phyloP scores from a whole-genome alignment of 2,113 vertebrate genomes.

The Melospiza melodia region DNA sequence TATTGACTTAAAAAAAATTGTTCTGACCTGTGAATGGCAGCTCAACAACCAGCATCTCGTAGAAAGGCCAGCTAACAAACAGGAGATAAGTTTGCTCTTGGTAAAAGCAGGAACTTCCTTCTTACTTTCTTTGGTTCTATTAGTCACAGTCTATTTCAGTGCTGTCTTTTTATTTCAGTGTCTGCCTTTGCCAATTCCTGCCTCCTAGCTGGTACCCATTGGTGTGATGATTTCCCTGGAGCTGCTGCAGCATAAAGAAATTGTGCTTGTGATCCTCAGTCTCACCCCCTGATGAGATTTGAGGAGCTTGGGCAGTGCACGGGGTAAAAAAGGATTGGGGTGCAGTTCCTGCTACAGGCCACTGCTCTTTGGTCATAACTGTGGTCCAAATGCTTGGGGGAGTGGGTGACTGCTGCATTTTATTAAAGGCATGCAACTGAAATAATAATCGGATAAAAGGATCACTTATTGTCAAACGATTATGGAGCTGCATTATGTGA shows the following conservation, averaged over 20 bases:
- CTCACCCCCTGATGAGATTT: not conserved
- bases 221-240: not conserved
- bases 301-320: not conserved
- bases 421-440: constrained; percentile 50
- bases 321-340: not conserved
- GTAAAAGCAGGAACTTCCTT: not conserved
- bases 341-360: not conserved
- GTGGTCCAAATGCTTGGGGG: constrained; percentile 19
- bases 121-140: not conserved
- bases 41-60: not conserved
- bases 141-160: not conserved
- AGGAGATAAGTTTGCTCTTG: not conserved
- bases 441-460: constrained; percentile 69
- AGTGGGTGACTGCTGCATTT: constrained; percentile 40
- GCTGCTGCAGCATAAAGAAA: not conserved
- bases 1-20: not conserved
- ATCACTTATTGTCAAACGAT: constrained; percentile 68
- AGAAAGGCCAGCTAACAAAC: not conserved
- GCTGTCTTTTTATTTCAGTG: not conserved
- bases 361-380: not conserved
- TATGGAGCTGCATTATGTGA: constrained; percentile 65
- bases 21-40: not conserved
- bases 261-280: not conserved
- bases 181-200: not conserved
- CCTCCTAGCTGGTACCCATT: not conserved